Conservation (phyloP, 2,113 vertebrate genomes). For the Odontesthes bonariensis region DNA sequence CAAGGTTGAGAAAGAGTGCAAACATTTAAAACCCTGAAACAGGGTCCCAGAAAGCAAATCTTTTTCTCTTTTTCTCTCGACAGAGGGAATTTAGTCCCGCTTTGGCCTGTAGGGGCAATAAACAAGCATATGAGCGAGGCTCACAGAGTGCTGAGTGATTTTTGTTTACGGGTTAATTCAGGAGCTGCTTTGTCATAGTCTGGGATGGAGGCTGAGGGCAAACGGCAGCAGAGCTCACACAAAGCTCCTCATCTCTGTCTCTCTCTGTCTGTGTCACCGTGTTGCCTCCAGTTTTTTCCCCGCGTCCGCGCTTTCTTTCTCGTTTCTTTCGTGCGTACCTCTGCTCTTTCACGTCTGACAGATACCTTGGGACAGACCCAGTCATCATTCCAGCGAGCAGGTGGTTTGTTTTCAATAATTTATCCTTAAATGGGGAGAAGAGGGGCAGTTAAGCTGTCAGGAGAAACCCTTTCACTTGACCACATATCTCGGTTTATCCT, state of each 20-base stretch:
- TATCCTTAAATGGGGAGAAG: not conserved
- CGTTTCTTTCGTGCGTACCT: slow-evolving; percentile 7
- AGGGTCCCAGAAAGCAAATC: too few species aligned
- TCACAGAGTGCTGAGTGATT: slow-evolving; percentile 26
- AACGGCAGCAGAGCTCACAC: slow-evolving; percentile 6
- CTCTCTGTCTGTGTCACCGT: slow-evolving; percentile 51
- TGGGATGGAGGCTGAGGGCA: slow-evolving; percentile 13
- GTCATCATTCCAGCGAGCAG: not conserved
- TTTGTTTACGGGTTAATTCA: slow-evolving; percentile 54
- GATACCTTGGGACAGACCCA: slow-evolving; percentile 12
- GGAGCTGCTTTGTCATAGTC: slow-evolving; percentile 47
- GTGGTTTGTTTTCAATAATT: slow-evolving; percentile 2
- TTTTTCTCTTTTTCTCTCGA: too few species aligned
- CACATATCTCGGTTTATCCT: not conserved
- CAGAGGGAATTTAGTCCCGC: not conserved
- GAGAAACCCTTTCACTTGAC: not conserved
- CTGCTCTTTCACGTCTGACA: slow-evolving; percentile 18
- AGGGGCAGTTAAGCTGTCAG: not conserved
- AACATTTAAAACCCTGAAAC: too few species aligned
- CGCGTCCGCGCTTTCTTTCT: slow-evolving; percentile 16
- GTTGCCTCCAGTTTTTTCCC: not conserved
- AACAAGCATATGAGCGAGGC: slow-evolving; percentile 39
- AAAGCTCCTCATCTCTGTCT: slow-evolving; percentile 34
- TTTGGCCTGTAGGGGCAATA: not conserved
- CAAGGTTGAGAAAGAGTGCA: too few species aligned